These are phyloP conservation scores for Anisognathus igniventris DNA, from an alignment of 2,797 vertebrate genomes.

Conservation along the genomic window DNA sequence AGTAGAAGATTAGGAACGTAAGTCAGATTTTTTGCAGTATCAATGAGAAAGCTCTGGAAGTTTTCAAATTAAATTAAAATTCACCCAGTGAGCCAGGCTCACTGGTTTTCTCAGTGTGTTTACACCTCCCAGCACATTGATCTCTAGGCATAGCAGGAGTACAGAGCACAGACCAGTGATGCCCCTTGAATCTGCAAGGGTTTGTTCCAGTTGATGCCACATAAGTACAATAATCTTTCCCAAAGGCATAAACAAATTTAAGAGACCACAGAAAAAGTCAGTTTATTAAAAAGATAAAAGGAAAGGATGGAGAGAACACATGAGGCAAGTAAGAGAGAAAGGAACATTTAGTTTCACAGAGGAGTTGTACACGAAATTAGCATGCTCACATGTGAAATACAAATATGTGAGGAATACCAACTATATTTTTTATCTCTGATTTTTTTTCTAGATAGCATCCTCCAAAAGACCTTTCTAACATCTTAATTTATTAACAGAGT, in stretches of 20 bases:
- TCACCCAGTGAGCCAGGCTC: neutral
- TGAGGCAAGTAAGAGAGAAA: neutral
- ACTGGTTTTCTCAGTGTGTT: neutral
- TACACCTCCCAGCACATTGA: neutral
- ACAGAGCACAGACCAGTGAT: neutral
- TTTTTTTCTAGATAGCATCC: neutral
- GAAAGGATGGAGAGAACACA: neutral
- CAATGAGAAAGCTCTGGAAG: neutral
- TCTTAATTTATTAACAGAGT: neutral
- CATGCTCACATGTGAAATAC: neutral
- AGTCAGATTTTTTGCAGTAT: neutral
- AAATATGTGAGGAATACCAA: neutral
- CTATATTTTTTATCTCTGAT: accelerated
- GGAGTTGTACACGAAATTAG: neutral
- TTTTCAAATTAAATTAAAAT: neutral
- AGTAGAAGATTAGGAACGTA: neutral
- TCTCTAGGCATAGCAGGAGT: neutral
- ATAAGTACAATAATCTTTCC: neutral
- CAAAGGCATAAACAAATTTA: neutral
- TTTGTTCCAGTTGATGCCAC: neutral
- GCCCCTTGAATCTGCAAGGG: neutral
- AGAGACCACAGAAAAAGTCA: neutral
- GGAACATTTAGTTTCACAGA: neutral
- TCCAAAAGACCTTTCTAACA: neutral
- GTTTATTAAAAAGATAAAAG: neutral